Conservation (phyloP, 2,113 vertebrate species). For the Chloropsis cyanopogon region DNA sequence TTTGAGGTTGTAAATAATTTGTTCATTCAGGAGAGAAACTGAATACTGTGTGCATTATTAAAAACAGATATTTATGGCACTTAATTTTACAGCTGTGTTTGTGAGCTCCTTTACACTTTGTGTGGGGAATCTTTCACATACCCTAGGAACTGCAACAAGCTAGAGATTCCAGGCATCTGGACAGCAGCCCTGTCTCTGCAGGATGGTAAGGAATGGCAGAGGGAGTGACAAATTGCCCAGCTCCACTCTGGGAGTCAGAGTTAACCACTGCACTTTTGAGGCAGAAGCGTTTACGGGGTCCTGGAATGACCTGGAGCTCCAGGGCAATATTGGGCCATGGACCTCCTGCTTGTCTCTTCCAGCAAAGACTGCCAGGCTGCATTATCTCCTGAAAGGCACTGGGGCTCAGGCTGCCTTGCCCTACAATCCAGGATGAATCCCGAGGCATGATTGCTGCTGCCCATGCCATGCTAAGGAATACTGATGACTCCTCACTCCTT, state of each 20-base stretch:
- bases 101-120: background rate
- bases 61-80: background rate
- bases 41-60: background rate
- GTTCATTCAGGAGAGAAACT: background rate
- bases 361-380: too few species aligned
- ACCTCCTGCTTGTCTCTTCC: background rate
- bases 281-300: background rate
- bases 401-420: background rate
- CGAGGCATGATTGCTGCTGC: background rate
- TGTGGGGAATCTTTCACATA: background rate
- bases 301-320: background rate
- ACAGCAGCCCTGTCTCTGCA: background rate
- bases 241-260: background rate
- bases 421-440: background rate
- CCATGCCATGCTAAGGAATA: background rate
- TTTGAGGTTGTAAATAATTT: conserved; percentile 7
- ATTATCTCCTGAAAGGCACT: fast-evolving
- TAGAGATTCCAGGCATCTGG: background rate
- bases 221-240: background rate
- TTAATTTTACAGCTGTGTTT: conserved; percentile 28
- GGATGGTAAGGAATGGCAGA: background rate
- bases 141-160: background rate
- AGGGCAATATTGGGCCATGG: fast-evolving
- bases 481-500: background rate
- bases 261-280: background rate